These are phyloP conservation scores for Macrotis lagotis DNA, from an alignment of 2,113 vertebrate genomes.

Conservation along the genomic window DNA sequence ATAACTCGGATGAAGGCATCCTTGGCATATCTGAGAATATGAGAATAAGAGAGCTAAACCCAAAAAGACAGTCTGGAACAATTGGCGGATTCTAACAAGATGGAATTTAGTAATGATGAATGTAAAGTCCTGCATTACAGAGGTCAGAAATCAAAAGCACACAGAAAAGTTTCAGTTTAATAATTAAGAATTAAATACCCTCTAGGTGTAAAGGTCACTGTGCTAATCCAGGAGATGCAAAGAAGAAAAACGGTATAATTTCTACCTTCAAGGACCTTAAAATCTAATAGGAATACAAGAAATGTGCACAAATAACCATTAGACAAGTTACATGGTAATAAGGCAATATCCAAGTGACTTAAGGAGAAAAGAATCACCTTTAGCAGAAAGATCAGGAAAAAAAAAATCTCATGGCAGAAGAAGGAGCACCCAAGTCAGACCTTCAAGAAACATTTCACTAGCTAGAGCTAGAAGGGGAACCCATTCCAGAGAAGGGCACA, in stretches of 20 bases:
- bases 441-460: neutral
- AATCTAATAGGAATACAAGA: neutral
- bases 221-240: neutral
- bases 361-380: neutral
- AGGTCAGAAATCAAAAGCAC: neutral
- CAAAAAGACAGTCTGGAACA: neutral
- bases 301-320: neutral
- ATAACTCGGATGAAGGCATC: neutral
- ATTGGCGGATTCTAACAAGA: neutral
- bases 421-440: neutral
- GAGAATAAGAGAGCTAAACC: slow-evolving; percentile 2
- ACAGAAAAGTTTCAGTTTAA: neutral
- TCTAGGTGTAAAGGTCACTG: neutral
- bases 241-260: neutral
- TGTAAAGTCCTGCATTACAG: neutral
- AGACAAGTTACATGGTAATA: neutral
- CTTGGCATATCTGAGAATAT: slow-evolving; percentile 2
- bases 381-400: neutral
- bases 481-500: neutral
- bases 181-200: neutral
- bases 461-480: neutral
- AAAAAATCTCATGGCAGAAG: neutral
- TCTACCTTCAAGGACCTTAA: neutral
- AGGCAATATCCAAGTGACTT: neutral
- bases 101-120: neutral